Base-by-base conservation (phyloP, 2,888 invertebrate genomes). In the Cyaniris semiargus region DNA sequence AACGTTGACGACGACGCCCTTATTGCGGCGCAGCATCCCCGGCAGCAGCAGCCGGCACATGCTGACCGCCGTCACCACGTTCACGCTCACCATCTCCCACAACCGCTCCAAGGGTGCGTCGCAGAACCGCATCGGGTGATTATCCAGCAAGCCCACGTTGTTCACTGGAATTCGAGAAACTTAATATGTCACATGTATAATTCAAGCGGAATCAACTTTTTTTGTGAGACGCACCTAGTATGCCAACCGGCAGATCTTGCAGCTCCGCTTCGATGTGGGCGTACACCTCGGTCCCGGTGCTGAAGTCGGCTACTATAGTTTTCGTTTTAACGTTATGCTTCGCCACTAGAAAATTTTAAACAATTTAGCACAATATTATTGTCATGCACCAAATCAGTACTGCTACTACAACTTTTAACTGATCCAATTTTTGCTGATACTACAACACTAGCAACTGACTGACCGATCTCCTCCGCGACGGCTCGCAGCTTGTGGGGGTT, bases 11-110 rank as follows among this genome's bases (percentile, higher is more conserved):
- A 98, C 95, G 0, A 98, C 97, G 0, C 98, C 98, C 78, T 94
- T 94, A 3, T 96, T 95, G 76, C 96, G 95, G 79, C 94, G 92
- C 84, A 96, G 96, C 98, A 98, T 98, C 72, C 95, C 95, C 0
- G 96, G 96, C 82, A 98, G 93, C 66, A 97, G 91, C 84, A 97
- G 91, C 78, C 96, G 95, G 7, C 96, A 96, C 96, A 98, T 96
- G 89, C 97, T 91, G 0, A 98, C 98, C 27, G 96, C 96, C 0
- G 98, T 97, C 0, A 97, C 97, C 5, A 97, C 95, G 88, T 98
- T 98, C 15, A 98, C 95, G 85, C 96, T 96, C 80, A 98, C 96
- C 77, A 98, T 94, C 85, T 97, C 96, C 97, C 97, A 97, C 3
- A 72, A 13, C 72, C 27, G 66, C 66, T 66, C 27, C 31, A 27